Percentiles rank a stretch among this genome's conserved stretches.
Evolutionary conservation across 1,140 invertebrate species (phyloP).

Genomic region (Drosophila simulans): DNA sequence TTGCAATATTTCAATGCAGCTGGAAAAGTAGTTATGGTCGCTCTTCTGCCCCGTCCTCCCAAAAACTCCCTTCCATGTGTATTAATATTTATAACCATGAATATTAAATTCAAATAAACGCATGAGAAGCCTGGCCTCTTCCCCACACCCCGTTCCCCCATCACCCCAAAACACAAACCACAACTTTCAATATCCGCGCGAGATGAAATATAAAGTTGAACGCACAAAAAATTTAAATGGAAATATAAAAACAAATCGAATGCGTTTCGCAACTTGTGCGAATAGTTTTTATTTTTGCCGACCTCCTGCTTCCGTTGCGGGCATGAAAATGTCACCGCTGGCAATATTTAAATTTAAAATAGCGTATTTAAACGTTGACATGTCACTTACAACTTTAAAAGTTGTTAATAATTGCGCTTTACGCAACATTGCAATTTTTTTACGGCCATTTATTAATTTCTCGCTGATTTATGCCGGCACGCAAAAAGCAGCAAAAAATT

Average conservation of each 20-base stretch:
- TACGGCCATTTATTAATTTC: constrained; percentile 78
- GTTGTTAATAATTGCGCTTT: constrained; percentile 66
- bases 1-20: constrained; percentile 61
- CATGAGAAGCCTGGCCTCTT: constrained; percentile 39
- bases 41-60: background rate
- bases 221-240: constrained; percentile 35
- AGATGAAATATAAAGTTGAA: constrained; percentile 38
- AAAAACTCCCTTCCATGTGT: constrained; percentile 10
- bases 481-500: constrained; percentile 35
- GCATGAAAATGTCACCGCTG: constrained; percentile 35
- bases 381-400: constrained; percentile 76
- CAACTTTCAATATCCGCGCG: constrained; percentile 77
- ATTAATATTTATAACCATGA: constrained; percentile 80
- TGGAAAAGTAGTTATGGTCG: constrained; percentile 9
- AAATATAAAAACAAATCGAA: constrained; percentile 57
- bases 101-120: constrained; percentile 77
- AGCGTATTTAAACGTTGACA: constrained; percentile 60
- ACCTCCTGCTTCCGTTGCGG: constrained; percentile 30
- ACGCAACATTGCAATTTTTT: constrained; percentile 42
- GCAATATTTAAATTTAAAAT: constrained; percentile 60
- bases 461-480: constrained; percentile 66
- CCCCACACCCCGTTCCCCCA: background rate
- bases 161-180: constrained; percentile 47
- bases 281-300: constrained; percentile 46
- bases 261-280: constrained; percentile 47